Conservation (phyloP, 2,888 invertebrate genomes). For the Dynastes hyllus region DNA sequence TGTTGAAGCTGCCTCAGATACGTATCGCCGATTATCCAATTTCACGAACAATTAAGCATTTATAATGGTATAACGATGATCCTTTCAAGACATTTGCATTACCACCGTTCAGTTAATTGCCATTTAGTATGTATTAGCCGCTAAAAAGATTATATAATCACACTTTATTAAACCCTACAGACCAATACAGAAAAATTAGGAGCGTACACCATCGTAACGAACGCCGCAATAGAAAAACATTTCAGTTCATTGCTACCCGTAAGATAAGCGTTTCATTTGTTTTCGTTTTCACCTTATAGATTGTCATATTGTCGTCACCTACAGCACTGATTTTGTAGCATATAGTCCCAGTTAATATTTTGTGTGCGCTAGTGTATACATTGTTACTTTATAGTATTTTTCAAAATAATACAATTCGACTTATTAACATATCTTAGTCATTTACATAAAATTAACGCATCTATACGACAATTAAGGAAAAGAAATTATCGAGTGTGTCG, state of each 20-base stretch:
- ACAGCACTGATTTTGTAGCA: slow-evolving; percentile 26
- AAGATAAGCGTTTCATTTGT: slow-evolving; percentile 61
- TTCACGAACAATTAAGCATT: slow-evolving; percentile 10
- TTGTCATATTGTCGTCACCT: neutral
- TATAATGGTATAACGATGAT: slow-evolving; percentile 3
- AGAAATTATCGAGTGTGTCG: too few species aligned
- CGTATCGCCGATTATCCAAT: neutral
- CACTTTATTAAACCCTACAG: slow-evolving; percentile 45
- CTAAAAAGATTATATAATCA: slow-evolving; percentile 17
- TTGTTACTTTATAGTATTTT: neutral
- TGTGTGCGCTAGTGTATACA: slow-evolving; percentile 2
- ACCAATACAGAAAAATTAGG: slow-evolving; percentile 55
- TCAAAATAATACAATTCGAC: too few species aligned
- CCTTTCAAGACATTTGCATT: slow-evolving; percentile 10
- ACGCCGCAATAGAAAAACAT: slow-evolving; percentile 69
- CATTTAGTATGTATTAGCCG: slow-evolving; percentile 8
- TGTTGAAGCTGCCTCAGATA: neutral
- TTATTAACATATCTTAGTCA: too few species aligned
- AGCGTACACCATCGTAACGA: slow-evolving; percentile 61
- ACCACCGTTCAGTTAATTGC: slow-evolving; percentile 8
- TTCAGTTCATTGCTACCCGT: slow-evolving; percentile 68
- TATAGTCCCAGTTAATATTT: slow-evolving; percentile 45
- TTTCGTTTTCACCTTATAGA: slow-evolving; percentile 20
- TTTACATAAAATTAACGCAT: too few species aligned
- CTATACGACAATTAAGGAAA: too few species aligned